phyloP scores from a whole-genome alignment of 1,140 invertebrate species.

The Sitobion miscanthi region DNA sequence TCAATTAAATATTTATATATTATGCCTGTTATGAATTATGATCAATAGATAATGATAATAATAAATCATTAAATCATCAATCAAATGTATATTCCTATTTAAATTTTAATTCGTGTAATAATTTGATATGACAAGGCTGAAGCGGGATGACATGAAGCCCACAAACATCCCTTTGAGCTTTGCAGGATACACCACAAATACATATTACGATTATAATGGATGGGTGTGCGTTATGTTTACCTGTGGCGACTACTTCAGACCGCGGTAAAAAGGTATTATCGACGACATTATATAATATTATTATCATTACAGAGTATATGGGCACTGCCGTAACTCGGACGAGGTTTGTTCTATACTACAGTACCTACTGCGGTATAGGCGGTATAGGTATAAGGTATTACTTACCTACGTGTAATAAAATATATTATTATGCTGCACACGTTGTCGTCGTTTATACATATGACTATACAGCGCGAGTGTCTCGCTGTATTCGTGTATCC shows the following conservation, averaged over 20 bases:
- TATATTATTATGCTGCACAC: not conserved
- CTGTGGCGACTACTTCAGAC: not conserved
- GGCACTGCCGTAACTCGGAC: not conserved
- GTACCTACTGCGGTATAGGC: not conserved
- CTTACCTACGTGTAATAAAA: constrained; percentile 8
- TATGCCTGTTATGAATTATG: no score
- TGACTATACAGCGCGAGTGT: not conserved
- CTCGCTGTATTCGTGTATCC: not conserved
- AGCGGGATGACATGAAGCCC: no score
- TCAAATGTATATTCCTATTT: no score
- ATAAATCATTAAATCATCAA: no score
- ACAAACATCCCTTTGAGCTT: no score
- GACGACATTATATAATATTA: not conserved
- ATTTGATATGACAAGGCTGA: no score
- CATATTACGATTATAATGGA: not conserved
- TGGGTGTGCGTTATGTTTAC: not conserved
- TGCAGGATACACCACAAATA: not conserved
- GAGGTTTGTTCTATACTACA: not conserved
- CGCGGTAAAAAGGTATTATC: not conserved
- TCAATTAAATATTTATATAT: no score
- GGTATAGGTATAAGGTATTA: no score
- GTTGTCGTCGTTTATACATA: not conserved
- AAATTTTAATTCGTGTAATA: no score
- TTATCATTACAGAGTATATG: not conserved
- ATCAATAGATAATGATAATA: no score